Evolutionary conservation across 2,888 invertebrate species (phyloP).

Genomic region (Petrolisthes cinctipes): DNA sequence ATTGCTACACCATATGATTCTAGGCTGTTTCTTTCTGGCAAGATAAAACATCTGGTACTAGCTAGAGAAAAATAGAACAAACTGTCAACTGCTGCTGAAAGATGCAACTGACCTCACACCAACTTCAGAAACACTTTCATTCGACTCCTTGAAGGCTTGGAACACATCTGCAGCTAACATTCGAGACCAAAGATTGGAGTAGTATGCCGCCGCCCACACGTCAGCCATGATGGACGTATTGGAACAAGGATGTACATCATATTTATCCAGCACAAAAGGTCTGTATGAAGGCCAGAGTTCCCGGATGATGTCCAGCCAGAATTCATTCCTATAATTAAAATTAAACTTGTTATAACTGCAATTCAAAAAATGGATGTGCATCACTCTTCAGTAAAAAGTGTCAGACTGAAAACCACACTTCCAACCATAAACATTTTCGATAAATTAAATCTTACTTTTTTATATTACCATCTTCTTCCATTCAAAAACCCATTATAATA

Average conservation of each 20-base stretch:
- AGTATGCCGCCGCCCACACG: conserved; percentile 88
- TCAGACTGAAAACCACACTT: no score
- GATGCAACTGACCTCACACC: conserved; percentile 60
- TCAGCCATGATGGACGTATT: conserved; percentile 86
- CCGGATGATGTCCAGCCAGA: conserved; percentile 86
- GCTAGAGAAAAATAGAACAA: neutral
- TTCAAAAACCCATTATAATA: no score
- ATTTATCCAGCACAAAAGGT: conserved; percentile 80
- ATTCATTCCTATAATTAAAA: conserved; percentile 74
- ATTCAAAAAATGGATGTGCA: no score
- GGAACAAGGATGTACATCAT: conserved; percentile 87
- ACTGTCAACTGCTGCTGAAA: neutral
- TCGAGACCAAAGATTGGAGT: conserved; percentile 84
- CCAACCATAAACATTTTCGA: no score
- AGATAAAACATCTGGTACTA: neutral
- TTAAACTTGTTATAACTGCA: no score
- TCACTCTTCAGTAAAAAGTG: no score
- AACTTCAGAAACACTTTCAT: conserved; percentile 68
- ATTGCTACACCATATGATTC: no score
- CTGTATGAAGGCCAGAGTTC: conserved; percentile 86
- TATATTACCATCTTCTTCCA: no score
- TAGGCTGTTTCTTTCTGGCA: no score
- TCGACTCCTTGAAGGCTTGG: conserved; percentile 83
- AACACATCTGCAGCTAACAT: conserved; percentile 93
- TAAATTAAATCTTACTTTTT: no score